Evolutionary conservation across 2,113 vertebrate species (phyloP).

Genomic region (Drymodes brunneopygia): DNA sequence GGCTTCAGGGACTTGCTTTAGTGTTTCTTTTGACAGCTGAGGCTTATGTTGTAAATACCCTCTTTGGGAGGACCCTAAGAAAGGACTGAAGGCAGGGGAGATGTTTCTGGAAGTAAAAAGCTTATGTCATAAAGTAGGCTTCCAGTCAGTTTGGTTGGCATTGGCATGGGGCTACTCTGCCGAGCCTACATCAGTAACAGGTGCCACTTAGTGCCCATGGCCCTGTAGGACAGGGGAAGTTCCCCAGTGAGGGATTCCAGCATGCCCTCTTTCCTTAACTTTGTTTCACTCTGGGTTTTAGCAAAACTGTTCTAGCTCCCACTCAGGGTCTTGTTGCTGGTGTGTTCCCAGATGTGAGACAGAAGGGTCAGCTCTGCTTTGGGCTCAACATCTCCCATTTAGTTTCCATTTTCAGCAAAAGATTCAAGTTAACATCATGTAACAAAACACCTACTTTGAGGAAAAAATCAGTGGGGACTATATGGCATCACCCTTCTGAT

Average conservation of each 20-base stretch:
- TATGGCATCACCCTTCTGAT: neutral
- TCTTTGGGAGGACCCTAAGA: neutral
- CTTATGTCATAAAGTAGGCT: neutral
- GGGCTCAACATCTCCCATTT: neutral
- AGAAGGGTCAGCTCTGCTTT: neutral
- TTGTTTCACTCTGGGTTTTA: neutral
- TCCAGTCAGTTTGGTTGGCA: neutral
- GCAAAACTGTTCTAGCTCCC: neutral
- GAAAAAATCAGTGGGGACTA: neutral
- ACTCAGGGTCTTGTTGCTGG: neutral
- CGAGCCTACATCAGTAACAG: accelerated
- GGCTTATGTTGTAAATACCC: neutral
- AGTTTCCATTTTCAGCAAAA: neutral
- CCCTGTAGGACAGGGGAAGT: neutral
- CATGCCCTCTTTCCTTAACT: neutral
- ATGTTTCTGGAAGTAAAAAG: neutral
- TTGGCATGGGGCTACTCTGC: neutral
- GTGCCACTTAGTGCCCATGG: neutral
- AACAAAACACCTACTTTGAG: neutral
- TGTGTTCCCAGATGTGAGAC: neutral
- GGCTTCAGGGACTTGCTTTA: neutral
- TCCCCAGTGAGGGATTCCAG: neutral
- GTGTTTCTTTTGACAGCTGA: neutral
- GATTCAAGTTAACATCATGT: neutral
- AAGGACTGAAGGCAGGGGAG: neutral